A percentile compares a stretch with the other conserved stretches of the same genome.
Evolutionary conservation across 2,113 vertebrate genomes (phyloP).

Genomic region (Phalacrocorax aristotelis): DNA sequence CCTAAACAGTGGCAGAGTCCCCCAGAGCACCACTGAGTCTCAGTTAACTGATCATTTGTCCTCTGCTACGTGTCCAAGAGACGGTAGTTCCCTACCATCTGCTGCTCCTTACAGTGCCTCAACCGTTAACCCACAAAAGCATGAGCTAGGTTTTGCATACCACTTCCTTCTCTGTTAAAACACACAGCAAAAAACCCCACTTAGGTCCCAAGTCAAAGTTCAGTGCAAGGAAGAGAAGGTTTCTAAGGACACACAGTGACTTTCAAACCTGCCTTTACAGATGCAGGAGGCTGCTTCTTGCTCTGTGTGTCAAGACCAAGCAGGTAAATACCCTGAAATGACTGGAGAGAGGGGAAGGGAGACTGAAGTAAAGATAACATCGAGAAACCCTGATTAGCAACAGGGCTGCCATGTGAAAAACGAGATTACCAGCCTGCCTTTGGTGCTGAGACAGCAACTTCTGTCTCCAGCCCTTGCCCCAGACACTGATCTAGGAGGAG

Average conservation of each 20-base stretch:
- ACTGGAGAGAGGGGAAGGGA: not conserved
- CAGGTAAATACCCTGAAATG: not conserved
- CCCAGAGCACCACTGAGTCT: not conserved
- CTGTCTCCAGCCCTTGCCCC: not conserved
- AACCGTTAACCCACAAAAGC: not conserved
- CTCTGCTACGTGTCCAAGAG: not conserved
- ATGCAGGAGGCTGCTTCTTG: not conserved
- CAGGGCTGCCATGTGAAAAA: not conserved
- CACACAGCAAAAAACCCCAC: not conserved
- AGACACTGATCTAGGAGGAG: not conserved
- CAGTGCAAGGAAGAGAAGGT: not conserved
- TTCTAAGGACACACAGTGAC: not conserved
- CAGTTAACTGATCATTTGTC: not conserved
- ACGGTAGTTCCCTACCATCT: not conserved
- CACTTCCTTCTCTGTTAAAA: not conserved
- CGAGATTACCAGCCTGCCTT: not conserved
- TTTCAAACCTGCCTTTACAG: not conserved
- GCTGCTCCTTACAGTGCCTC: not conserved
- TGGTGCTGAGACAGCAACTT: conserved; percentile 30
- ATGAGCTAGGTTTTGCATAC: not conserved
- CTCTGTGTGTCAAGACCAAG: not conserved
- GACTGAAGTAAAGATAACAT: not conserved
- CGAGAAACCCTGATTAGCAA: not conserved
- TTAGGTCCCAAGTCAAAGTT: not conserved
- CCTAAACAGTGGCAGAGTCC: not conserved